Base-by-base conservation (phyloP, 2,113 vertebrate genomes). In the Otis tarda region DNA sequence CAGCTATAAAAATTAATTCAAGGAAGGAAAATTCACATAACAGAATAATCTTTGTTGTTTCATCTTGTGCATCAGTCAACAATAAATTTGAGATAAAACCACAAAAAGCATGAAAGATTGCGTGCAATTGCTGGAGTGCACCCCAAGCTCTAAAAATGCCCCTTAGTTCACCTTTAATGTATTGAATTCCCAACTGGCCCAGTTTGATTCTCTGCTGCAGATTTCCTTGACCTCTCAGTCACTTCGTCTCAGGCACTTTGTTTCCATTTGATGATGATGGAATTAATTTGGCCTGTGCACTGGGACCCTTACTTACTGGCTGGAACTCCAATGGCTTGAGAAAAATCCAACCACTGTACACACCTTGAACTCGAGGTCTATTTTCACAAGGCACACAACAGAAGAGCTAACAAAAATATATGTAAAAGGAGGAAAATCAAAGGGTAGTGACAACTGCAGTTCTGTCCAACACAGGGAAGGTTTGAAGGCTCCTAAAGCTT, bases 201-300 rank as follows among this genome's bases (percentile, higher is more conserved):
- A 5, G 68, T 70, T 63, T 71, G 74, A 39, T 87, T 80, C 70
- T 95, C 78, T 82, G 83, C 43, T 87, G 79, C 81, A 73, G 74
- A 74, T 88, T 96, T 94, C 75, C 53, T 87, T 91, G 80, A 64
- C 65, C 75, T 77, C 92, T 89, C 79, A 94, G 86, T 39, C 90
- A 92, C 85, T 97, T 96, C 71, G 86, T 96, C 87, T 96, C 82
- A 93, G 61, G 83, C 82, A 96, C 65, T 93, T 94, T 87, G 73
- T 96, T 94, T 92, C 95, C 74, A 78, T 94, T 94, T 96, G 94
- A 92, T 92, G 86, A 85, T 91, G 68, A 96, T 93, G 59, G 85
- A 96, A 95, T 91, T 96, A 83, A 79, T 95, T 95, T 96, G 70
- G 55, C 35, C 82, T 68, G 27, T 93, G 75, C 6, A 8, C 53